phyloP scores from a whole-genome alignment of 2,797 vertebrate species.

The Acrossocheilus fasciatus region DNA sequence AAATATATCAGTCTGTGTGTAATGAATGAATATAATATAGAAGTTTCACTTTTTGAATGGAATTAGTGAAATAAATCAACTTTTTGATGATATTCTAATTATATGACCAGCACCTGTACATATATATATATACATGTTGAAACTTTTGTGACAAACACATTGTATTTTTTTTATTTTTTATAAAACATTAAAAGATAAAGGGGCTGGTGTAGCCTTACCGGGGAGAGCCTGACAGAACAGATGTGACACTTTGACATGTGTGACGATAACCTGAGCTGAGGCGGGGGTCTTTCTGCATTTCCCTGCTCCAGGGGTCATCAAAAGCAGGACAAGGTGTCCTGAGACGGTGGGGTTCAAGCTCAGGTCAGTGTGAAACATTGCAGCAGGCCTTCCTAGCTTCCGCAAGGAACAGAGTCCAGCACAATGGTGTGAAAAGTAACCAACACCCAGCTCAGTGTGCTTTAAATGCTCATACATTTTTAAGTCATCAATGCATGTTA shows the following conservation, averaged over 20 bases:
- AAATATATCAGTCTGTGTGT: no score
- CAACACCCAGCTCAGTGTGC: conserved; percentile 34
- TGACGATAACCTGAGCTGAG: conserved; percentile 28
- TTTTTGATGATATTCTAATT: no score
- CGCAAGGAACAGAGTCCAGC: neutral
- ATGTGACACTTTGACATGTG: conserved; percentile 17
- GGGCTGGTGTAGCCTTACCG: neutral
- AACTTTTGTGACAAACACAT: neutral
- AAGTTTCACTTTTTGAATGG: no score
- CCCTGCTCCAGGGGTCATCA: conserved; percentile 37
- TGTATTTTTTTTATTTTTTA: no score
- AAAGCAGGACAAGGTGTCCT: conserved; percentile 47
- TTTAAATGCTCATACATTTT: neutral
- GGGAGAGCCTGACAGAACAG: neutral
- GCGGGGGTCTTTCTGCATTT: conserved; percentile 21
- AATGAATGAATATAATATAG: no score
- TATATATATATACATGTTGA: neutral
- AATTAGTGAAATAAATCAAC: no score
- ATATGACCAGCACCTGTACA: no score
- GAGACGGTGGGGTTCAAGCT: neutral
- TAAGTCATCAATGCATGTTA: neutral
- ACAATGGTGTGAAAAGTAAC: conserved; percentile 57
- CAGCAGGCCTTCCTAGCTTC: conserved; percentile 52
- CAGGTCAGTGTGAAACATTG: conserved; percentile 41
- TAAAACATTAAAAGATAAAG: neutral